phyloP scores from a whole-genome alignment of 2,113 vertebrate genomes.

The Corythornis madagascariensis region DNA sequence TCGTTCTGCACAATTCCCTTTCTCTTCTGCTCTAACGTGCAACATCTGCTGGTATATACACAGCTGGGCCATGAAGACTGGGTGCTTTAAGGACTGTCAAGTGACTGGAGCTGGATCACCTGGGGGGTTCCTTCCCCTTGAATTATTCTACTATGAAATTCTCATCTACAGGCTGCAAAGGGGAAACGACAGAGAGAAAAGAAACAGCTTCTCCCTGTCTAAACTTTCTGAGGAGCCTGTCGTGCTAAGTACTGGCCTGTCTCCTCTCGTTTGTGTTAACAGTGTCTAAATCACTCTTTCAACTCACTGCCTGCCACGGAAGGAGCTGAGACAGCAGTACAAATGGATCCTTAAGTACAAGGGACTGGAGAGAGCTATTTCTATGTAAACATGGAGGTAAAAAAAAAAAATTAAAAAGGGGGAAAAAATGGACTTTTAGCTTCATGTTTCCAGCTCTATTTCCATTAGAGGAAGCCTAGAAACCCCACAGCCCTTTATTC shows the following conservation, averaged over 20 bases:
- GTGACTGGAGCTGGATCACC: conserved; percentile 30
- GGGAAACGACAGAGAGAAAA: conserved; percentile 49
- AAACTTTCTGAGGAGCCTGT: conserved; percentile 64
- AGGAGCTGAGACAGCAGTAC: conserved; percentile 41
- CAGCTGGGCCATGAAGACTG: background rate
- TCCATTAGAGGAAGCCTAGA: background rate
- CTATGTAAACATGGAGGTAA: background rate
- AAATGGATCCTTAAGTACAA: background rate
- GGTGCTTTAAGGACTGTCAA: conserved; percentile 22
- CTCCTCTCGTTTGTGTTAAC: conserved; percentile 65
- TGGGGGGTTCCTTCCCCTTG: conserved; percentile 53
- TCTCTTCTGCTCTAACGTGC: background rate
- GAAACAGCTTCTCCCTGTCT: conserved; percentile 69
- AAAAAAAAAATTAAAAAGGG: too few species aligned
- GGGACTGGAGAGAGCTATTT: background rate
- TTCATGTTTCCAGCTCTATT: background rate
- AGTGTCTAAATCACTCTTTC: conserved; percentile 54
- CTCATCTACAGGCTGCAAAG: conserved; percentile 60
- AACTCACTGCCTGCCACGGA: conserved; percentile 16
- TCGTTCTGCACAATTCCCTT: background rate
- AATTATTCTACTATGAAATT: conserved; percentile 50
- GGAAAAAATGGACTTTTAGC: background rate
- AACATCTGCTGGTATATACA: background rate
- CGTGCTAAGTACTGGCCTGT: conserved; percentile 43
- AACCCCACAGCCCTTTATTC: background rate